These are phyloP conservation scores for Erethizon dorsatum DNA, from an alignment of 2,797 vertebrate species.

Conservation along the genomic window DNA sequence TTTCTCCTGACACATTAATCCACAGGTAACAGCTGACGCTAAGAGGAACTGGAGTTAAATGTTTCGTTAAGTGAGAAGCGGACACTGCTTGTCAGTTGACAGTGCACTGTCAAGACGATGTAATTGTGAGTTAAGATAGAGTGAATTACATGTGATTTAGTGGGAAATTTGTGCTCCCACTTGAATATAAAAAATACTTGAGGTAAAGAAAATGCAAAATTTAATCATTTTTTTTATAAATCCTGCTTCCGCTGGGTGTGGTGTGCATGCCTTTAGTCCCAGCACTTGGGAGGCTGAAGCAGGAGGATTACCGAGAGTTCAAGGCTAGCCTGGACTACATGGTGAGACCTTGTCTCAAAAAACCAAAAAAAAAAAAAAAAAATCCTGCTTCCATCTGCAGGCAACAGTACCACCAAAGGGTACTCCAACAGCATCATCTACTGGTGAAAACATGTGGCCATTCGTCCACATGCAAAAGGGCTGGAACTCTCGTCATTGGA, in stretches of 20 bases:
- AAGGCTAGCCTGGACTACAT: neutral
- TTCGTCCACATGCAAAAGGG: neutral
- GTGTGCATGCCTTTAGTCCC: neutral
- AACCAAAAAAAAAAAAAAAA: neutral
- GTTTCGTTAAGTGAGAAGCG: neutral
- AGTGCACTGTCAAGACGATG: accelerated
- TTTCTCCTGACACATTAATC: neutral
- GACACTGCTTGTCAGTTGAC: too few species aligned
- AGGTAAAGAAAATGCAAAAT: constrained; percentile 28
- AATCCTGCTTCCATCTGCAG: neutral
- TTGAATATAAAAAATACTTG: neutral
- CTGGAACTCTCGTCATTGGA: neutral
- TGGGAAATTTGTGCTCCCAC: neutral
- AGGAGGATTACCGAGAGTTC: neutral
- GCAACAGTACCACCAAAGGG: neutral
- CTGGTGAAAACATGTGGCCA: neutral
- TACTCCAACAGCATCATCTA: accelerated
- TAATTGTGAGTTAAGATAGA: neutral
- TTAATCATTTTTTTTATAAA: neutral
- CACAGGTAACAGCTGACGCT: neutral
- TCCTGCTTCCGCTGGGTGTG: neutral
- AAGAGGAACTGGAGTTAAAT: neutral
- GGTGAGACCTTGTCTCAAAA: neutral
- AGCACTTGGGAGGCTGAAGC: neutral
- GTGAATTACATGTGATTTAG: neutral